Base-by-base conservation (phyloP, 2,888 invertebrate genomes). In the Eupeodes luniger region DNA sequence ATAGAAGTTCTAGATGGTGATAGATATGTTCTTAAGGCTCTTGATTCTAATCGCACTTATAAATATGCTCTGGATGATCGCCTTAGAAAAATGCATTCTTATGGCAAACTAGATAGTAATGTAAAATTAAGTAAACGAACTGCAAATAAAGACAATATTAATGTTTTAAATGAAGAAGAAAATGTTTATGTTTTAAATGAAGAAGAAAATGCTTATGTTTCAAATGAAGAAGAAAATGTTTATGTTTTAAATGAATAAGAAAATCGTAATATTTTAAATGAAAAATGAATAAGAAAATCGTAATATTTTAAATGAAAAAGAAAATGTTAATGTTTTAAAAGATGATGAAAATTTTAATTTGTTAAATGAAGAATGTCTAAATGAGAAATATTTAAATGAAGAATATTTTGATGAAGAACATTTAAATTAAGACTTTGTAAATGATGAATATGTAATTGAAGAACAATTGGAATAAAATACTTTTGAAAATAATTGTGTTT, bases 1-100 rank as follows among this genome's bases (percentile, higher is more conserved):
- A 47, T 75, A 27, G 47, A 75, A 51, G 7, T 75, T 40, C 61
- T 75, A 6, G 16, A 44, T 47, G 66, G 49, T 19, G 66, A 66
- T 66, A 16, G 66, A 27, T 66, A 66, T 10, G 6, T 59, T 12
- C 59, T 59, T 14, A 59, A 64, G 14, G 64, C 64, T 19, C 64
- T 64, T 14, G 47, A 64, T 64, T 44, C 62, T 16, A 44, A 64
- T 10, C 36, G 44, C 6, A 62, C n/a, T 16, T 62, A 62, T 44
- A 62, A 62, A 44, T 62, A 62, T 62, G 14, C 62, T 62, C 40
- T n/a, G n/a, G n/a, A 62, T 11, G 62, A 57, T 11, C 55, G 55
- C 11, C 55, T 57, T 27, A 57, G 55, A 27, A 57, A 57, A 57
- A 57, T 57, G 27, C 4, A 19, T 57, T 11, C 11, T 57, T 2